These are phyloP conservation scores for Drosophila rellima DNA, from an alignment of 2,888 invertebrate species.

Conservation along the genomic window DNA sequence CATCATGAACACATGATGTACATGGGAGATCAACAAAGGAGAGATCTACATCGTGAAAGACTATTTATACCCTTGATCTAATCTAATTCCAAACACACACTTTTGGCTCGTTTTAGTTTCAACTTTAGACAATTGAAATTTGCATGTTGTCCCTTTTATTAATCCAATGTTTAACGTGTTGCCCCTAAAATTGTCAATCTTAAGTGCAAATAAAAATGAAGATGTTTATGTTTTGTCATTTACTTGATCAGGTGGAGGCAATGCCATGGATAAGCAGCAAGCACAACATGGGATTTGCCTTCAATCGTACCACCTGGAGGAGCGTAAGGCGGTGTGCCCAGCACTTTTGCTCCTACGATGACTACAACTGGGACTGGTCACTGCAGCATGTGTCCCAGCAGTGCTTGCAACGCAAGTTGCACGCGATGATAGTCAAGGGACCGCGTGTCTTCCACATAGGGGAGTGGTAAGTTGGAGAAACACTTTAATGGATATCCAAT, in stretches of 20 bases:
- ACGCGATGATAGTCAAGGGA: constrained; percentile 95
- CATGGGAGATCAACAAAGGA: not conserved
- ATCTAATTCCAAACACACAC: constrained; percentile 13
- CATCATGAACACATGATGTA: not conserved
- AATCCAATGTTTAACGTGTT: constrained; percentile 34
- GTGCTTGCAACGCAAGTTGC: constrained; percentile 91
- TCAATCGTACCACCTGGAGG: constrained; percentile 95
- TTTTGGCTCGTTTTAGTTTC: constrained; percentile 30
- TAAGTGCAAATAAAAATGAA: not conserved
- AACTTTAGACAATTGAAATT: constrained; percentile 46
- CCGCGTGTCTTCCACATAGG: constrained; percentile 99
- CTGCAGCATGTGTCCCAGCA: constrained; percentile 95
- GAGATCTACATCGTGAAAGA: not conserved
- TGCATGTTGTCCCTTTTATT: constrained; percentile 48
- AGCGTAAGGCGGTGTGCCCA: constrained; percentile 92
- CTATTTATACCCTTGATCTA: not conserved
- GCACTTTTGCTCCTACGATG: constrained; percentile 98
- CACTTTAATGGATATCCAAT: not conserved
- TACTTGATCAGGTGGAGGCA: constrained; percentile 90
- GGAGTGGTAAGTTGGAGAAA: constrained; percentile 91
- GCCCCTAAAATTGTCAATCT: not conserved
- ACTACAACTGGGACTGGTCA: constrained; percentile 99
- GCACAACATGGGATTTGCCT: constrained; percentile 99
- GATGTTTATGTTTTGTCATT: not conserved
- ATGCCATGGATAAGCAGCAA: constrained; percentile 98